These are phyloP conservation scores for Drosophila mayri DNA, from an alignment of 1,140 invertebrate genomes.

Conservation along the genomic window DNA sequence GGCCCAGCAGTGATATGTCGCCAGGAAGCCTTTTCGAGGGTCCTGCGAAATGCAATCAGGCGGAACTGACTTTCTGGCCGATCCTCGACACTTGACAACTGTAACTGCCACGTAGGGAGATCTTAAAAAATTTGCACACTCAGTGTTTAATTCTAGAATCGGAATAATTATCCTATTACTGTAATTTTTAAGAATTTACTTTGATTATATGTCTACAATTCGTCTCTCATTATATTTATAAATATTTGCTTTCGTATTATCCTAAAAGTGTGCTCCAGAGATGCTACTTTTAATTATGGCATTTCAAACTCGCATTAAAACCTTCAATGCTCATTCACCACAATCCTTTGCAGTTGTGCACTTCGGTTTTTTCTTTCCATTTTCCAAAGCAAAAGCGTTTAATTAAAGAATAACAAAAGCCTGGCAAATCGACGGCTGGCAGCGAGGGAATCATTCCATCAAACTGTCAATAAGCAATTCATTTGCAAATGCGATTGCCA, in stretches of 20 bases:
- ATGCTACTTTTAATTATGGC: constrained; percentile 1
- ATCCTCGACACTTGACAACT: constrained; percentile 21
- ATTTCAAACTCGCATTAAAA: constrained; percentile 4
- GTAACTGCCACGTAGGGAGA: background rate
- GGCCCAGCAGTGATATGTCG: constrained; percentile 51
- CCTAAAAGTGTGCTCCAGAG: constrained; percentile 24
- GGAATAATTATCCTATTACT: background rate
- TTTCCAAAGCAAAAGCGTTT: constrained; percentile 34
- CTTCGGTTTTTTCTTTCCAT: constrained; percentile 14
- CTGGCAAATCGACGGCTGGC: constrained; percentile 24
- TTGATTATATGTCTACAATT: background rate
- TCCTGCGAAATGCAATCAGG: constrained; percentile 47
- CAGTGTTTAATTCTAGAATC: background rate
- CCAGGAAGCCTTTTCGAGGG: constrained; percentile 22
- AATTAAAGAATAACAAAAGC: constrained; percentile 81
- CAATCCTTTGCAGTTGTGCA: constrained; percentile 36
- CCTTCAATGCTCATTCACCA: constrained; percentile 3
- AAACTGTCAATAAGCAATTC: constrained; percentile 83
- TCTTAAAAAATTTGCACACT: background rate
- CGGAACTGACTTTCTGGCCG: constrained; percentile 41
- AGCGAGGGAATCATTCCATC: constrained; percentile 66
- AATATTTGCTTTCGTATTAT: background rate
- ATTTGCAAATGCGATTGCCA: constrained; percentile 76
- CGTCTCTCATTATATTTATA: background rate
- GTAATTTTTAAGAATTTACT: background rate